Base-by-base conservation (phyloP, 2,888 invertebrate species). In the Cryptophagus acutangulus region DNA sequence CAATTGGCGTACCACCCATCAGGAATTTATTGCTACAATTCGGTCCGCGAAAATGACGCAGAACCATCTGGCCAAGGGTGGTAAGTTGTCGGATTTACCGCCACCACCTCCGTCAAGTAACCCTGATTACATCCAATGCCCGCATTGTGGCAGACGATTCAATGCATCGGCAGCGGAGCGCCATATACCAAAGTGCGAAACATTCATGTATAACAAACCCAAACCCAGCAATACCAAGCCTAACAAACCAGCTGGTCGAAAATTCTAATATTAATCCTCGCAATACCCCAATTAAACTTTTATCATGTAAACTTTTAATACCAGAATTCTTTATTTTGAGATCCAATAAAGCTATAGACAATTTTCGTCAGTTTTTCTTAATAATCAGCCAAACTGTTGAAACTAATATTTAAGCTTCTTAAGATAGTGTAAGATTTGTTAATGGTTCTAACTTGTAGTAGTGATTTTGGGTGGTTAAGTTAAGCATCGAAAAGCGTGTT, bases 1-100 rank as follows among this genome's bases (percentile, higher is more conserved):
- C 53, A 86, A 84, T 70, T 97, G 97, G 97, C 77, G 93, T 2
- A 80, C 84, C 64, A 87, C 93, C 57, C 97, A 97, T 74, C 86
- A 91, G 65, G 91, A 94, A 58, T 96, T 97, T 69, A 88, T 96
- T 51, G 76, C 79, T 44, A 82, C 92, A 2, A 92, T 97, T 49
- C 79, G 93, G 28, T 87, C 90, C 4, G 96, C 96, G 2, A 93
- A 91, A 64, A 81, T 80, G 70, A 85, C 81, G 57, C 86, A 88
- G 65, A 81, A 78, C 1, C 82, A 89, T 64, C 65, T 91, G 29
- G 84, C 84, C 2, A 81, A 80, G 3, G 94, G 94, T 34, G 92
- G 91, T 49, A 89, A 90, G 62, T 67, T 92, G 20, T 81, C 84
- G 43, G 91, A 92, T 66, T 73, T 94, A 31, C 90, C 91, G 0